phyloP scores from a whole-genome alignment of 2,888 invertebrate species.

The Euplexia lucipara region DNA sequence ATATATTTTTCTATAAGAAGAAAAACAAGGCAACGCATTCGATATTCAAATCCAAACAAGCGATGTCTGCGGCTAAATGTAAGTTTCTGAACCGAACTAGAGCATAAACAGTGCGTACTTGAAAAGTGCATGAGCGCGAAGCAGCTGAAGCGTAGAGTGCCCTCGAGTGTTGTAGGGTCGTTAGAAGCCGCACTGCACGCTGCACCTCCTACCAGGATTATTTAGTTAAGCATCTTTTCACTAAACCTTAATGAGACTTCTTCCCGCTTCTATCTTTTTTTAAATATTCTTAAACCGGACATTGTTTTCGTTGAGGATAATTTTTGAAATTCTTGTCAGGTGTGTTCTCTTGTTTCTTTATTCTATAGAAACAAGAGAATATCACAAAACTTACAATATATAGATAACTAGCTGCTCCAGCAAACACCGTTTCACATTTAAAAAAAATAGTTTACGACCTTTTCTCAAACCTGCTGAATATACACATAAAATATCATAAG shows the following conservation, averaged over 20 bases:
- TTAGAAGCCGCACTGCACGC: slow-evolving; percentile 76
- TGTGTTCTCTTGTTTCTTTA: not conserved
- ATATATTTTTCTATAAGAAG: not conserved
- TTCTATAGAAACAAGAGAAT: slow-evolving; percentile 7
- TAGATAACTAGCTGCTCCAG: too few relatives aligned
- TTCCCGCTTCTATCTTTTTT: slow-evolving; percentile 52
- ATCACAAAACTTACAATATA: too few relatives aligned
- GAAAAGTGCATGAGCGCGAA: slow-evolving; percentile 85
- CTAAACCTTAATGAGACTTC: slow-evolving; percentile 73
- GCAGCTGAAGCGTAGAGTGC: slow-evolving; percentile 79
- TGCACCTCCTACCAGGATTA: slow-evolving; percentile 71
- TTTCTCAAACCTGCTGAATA: too few relatives aligned
- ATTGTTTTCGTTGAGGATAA: slow-evolving; percentile 26
- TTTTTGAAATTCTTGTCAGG: slow-evolving; percentile 1
- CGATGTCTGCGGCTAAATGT: slow-evolving; percentile 72
- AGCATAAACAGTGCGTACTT: slow-evolving; percentile 88
- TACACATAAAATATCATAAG: too few relatives aligned
- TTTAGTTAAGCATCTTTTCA: slow-evolving; percentile 77
- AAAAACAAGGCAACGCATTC: slow-evolving; percentile 30
- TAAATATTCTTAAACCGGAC: slow-evolving; percentile 27
- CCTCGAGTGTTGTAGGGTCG: slow-evolving; percentile 79
- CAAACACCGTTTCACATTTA: too few relatives aligned
- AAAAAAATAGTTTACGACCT: too few relatives aligned
- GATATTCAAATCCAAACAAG: slow-evolving; percentile 72
- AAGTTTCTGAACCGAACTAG: slow-evolving; percentile 78